A percentile compares a stretch with the other conserved stretches of the same genome.
Evolutionary conservation across 1,140 invertebrate species (phyloP).

Genomic region (Pseudomyrmex flavicornis): DNA sequence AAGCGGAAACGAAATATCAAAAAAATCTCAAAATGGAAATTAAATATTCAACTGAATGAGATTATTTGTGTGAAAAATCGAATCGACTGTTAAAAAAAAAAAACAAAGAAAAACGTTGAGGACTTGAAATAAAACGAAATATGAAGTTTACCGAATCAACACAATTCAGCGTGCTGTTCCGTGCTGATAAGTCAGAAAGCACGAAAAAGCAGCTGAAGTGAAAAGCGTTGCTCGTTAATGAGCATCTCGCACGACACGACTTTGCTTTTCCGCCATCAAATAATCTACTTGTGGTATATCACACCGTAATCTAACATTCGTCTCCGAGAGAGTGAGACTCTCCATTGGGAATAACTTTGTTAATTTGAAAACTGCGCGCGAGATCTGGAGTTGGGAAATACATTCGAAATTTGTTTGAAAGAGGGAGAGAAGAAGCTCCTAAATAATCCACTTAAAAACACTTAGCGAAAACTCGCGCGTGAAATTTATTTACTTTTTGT

Average conservation of each 20-base stretch:
- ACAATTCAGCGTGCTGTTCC: background rate
- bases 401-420: background rate
- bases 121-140: background rate
- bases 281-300: constrained; percentile 42
- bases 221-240: constrained; percentile 48
- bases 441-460: background rate
- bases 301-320: constrained; percentile 35
- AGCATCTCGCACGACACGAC: constrained; percentile 45
- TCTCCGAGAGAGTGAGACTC: background rate
- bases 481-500: background rate
- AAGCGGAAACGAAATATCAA: background rate
- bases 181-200: constrained; percentile 22
- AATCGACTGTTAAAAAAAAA: background rate
- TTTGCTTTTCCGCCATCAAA: constrained; percentile 46
- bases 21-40: background rate
- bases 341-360: constrained; percentile 9
- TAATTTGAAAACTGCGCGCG: background rate
- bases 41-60: background rate
- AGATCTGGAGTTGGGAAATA: constrained; percentile 28
- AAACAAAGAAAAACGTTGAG: constrained; percentile 14
- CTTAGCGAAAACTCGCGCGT: background rate
- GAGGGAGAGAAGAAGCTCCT: too few species aligned
- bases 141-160: constrained; percentile 1
- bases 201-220: constrained; percentile 13
- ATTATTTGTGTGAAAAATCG: background rate